phyloP scores from a whole-genome alignment of 2,888 invertebrate species.

The Tenthredo amoena region DNA sequence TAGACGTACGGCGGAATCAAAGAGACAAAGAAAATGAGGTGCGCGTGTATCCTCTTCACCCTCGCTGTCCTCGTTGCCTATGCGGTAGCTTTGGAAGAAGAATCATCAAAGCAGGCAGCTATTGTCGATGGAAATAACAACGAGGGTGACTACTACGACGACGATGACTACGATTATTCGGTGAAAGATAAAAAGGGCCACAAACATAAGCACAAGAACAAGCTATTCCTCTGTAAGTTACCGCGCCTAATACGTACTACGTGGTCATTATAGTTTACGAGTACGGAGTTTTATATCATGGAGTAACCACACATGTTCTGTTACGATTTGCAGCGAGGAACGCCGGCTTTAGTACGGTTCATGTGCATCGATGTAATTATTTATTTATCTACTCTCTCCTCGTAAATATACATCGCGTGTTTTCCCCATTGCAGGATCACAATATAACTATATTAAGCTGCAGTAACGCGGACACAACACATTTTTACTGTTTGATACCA shows the following conservation, averaged over 20 bases:
- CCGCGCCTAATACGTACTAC: neutral
- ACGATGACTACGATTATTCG: conserved; percentile 53
- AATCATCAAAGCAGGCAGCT: conserved; percentile 23
- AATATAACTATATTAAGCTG: neutral
- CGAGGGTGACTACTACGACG: conserved; percentile 15
- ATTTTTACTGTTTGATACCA: neutral
- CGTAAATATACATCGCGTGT: neutral
- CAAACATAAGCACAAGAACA: conserved; percentile 58
- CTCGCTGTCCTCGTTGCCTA: neutral
- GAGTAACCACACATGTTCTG: conserved; percentile 1
- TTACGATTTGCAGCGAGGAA: conserved; percentile 64
- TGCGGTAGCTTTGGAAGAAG: conserved; percentile 8
- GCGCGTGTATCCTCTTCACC: conserved; percentile 12
- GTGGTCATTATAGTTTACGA: neutral
- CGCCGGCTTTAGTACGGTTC: conserved; percentile 67
- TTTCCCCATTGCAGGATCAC: neutral
- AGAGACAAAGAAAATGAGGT: neutral
- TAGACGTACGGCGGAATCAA: neutral
- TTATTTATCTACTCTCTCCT: conserved; percentile 60
- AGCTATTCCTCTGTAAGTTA: conserved; percentile 60
- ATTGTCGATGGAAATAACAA: conserved; percentile 39
- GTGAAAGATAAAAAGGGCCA: conserved; percentile 35
- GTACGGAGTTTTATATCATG: conserved; percentile 4
- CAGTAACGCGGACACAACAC: neutral
- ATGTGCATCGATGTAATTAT: conserved; percentile 68